Evolutionary conservation across 2,797 vertebrate species (phyloP).

Genomic region (Myotis pilosus): DNA sequence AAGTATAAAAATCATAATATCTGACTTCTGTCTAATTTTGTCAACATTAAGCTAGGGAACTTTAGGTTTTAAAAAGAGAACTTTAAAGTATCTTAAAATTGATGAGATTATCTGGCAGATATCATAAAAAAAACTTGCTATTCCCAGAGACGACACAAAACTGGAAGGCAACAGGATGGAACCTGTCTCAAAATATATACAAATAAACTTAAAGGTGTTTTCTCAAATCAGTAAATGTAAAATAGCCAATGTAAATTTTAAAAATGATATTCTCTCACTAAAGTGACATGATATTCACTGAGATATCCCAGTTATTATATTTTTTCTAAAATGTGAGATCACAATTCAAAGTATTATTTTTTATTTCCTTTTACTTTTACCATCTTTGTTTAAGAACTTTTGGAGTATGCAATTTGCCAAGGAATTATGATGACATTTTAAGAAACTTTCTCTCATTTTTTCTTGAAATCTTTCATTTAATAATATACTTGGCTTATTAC

Average conservation of each 20-base stretch:
- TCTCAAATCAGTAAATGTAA: background rate
- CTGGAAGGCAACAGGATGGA: background rate
- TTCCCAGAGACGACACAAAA: background rate
- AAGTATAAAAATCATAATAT: background rate
- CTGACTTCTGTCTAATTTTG: background rate
- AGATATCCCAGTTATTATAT: background rate
- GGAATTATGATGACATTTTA: background rate
- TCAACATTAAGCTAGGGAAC: background rate
- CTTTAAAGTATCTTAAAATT: background rate
- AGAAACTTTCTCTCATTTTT: slow-evolving; percentile 29
- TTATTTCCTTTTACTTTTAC: background rate
- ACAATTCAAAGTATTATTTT: background rate
- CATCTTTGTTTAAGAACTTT: background rate
- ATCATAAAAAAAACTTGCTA: background rate
- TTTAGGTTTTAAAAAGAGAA: background rate
- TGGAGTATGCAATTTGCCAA: background rate
- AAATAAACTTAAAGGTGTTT: background rate
- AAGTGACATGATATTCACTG: background rate
- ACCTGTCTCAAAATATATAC: background rate
- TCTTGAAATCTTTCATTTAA: slow-evolving; percentile 47
- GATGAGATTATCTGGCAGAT: background rate
- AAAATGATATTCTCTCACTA: background rate
- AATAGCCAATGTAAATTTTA: background rate
- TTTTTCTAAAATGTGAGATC: background rate
- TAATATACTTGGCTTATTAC: background rate